Conservation (phyloP, 2,888 invertebrate species). For the Watsonalla cultraria region DNA sequence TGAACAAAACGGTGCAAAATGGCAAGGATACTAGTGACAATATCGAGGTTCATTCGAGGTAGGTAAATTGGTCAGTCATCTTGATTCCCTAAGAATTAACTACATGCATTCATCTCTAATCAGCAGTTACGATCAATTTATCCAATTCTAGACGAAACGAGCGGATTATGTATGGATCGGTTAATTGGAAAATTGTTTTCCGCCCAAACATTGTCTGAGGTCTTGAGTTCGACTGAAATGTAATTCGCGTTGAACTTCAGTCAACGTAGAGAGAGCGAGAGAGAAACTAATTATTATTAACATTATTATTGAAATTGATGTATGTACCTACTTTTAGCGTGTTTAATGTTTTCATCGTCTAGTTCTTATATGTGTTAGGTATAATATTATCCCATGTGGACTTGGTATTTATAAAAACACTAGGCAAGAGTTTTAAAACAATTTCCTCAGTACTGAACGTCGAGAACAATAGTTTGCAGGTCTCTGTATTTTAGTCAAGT, state of each 20-base stretch:
- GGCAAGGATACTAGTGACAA: slow-evolving; percentile 36
- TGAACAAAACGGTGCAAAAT: slow-evolving; percentile 37
- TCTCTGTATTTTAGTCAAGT: no score
- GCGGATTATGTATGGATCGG: slow-evolving; percentile 27
- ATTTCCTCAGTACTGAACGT: background rate
- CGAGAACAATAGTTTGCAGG: background rate
- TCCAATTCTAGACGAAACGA: slow-evolving; percentile 42
- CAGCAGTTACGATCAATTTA: slow-evolving; percentile 39
- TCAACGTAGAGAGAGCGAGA: no score
- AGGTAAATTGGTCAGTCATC: slow-evolving; percentile 42
- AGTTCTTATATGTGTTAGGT: background rate
- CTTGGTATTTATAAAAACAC: background rate
- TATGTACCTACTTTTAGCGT: background rate
- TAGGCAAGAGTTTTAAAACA: background rate
- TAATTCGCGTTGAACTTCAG: no score
- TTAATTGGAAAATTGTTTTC: slow-evolving; percentile 34
- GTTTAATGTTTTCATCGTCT: background rate
- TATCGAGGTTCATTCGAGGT: slow-evolving; percentile 52
- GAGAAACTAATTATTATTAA: no score
- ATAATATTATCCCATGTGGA: background rate
- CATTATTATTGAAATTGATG: no score
- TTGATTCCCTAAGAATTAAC: slow-evolving; percentile 8
- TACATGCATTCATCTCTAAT: slow-evolving; percentile 28
- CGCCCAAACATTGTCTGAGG: background rate
- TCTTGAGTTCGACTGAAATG: no score